phyloP scores from a whole-genome alignment of 2,888 invertebrate genomes.

The Apeira syringaria region DNA sequence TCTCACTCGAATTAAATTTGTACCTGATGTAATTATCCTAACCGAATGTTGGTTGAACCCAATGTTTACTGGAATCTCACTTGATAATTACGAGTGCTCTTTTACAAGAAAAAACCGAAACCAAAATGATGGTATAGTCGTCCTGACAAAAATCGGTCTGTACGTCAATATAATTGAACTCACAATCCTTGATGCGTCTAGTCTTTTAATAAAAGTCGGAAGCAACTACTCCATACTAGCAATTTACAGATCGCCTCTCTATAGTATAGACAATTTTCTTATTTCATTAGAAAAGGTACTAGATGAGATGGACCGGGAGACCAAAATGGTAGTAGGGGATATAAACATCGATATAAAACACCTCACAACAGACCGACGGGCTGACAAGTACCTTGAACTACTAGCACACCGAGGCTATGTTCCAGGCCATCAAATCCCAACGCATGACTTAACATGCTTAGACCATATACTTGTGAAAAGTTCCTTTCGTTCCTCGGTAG shows the following conservation, averaged over 20 bases:
- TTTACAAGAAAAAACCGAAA: not conserved
- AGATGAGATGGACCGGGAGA: not conserved
- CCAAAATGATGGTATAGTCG: slow-evolving; percentile 12
- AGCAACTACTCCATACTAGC: not conserved
- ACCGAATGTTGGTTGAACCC: slow-evolving; percentile 9
- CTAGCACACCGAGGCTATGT: not conserved
- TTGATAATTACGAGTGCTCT: not conserved
- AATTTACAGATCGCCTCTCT: not conserved
- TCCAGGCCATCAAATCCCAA: not conserved
- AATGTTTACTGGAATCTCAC: not conserved
- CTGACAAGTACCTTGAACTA: not conserved
- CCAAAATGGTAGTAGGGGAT: not conserved
- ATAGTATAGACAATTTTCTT: not conserved
- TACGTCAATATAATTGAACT: slow-evolving; percentile 1
- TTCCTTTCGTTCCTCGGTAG: not conserved
- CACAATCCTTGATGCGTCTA: not conserved
- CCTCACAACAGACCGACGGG: not conserved
- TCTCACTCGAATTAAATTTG: not conserved
- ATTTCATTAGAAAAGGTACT: not conserved
- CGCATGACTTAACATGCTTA: not conserved
- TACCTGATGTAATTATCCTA: slow-evolving; percentile 1
- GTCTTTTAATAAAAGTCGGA: not conserved
- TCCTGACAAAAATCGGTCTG: not conserved
- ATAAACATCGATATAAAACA: not conserved
- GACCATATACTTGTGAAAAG: not conserved